phyloP scores from a whole-genome alignment of 30 jellyfish, hydroid and myxozoan species.

The Nemopilema nomurai region DNA sequence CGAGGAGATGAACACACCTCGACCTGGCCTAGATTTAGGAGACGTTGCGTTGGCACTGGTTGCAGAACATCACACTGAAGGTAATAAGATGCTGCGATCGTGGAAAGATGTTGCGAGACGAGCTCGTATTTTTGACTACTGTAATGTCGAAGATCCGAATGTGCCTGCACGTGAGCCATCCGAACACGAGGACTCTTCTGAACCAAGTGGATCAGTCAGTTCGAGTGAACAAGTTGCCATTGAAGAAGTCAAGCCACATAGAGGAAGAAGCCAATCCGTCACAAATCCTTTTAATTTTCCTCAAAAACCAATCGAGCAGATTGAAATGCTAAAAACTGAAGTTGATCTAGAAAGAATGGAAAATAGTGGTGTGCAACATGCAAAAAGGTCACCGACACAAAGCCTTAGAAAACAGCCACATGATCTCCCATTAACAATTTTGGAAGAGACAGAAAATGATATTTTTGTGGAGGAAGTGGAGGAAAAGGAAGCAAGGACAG shows the following conservation, averaged over 20 bases:
- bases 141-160: slow-evolving; percentile 51
- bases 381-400: slow-evolving; percentile 14
- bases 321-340: slow-evolving; percentile 80
- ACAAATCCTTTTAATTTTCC: slow-evolving; percentile 78
- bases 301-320: slow-evolving; percentile 87
- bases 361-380: background rate
- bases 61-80: background rate
- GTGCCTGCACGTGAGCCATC: background rate
- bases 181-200: background rate
- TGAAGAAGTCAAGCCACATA: slow-evolving; percentile 4
- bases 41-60: background rate
- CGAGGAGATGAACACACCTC: background rate
- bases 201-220: background rate
- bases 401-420: slow-evolving; percentile 9
- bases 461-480: slow-evolving; percentile 43
- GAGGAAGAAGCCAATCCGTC: slow-evolving; percentile 38
- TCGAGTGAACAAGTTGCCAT: background rate
- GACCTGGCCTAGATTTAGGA: slow-evolving; percentile 4
- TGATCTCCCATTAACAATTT: slow-evolving; percentile 19
- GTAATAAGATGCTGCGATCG: slow-evolving; percentile 32
- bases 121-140: slow-evolving; percentile 49
- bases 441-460: slow-evolving; percentile 30
- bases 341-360: slow-evolving; percentile 66
- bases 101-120: slow-evolving; percentile 69
- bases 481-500: background rate